Percentiles rank a stretch among this genome's conserved stretches.
Evolutionary conservation across 2,113 vertebrate species (phyloP).

Genomic region (Pelecanoides urinatrix): DNA sequence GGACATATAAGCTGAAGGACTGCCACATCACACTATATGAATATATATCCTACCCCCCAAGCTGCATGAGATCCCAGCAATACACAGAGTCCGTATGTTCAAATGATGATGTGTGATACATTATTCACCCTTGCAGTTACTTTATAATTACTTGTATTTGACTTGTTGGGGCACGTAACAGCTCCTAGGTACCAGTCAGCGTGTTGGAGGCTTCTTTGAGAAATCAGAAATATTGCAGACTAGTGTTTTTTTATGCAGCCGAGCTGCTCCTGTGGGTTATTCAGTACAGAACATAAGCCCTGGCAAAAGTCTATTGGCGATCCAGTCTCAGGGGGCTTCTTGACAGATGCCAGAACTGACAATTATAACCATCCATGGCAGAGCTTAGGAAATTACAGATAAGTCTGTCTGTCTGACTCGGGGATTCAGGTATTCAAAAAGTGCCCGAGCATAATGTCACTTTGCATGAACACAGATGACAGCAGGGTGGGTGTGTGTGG

Average conservation of each 20-base stretch:
- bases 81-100: background rate
- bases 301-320: background rate
- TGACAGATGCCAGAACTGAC: background rate
- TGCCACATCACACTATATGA: background rate
- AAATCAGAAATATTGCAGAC: background rate
- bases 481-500: background rate
- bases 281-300: background rate
- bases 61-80: background rate
- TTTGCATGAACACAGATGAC: background rate
- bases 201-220: background rate
- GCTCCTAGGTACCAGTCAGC: background rate
- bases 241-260: accelerated
- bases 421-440: background rate
- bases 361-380: background rate
- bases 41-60: background rate
- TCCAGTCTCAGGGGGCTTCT: background rate
- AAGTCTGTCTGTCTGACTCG: background rate
- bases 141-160: background rate
- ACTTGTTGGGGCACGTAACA: background rate
- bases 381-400: background rate
- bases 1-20: background rate
- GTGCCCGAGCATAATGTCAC: background rate
- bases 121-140: slow-evolving; percentile 25
- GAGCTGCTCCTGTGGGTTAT: background rate
- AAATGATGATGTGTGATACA: background rate